Evolutionary conservation across 2,888 invertebrate genomes (phyloP), one percentile per base, ranked within the genome.

Genomic region (Falcaria lacertinaria): DNA sequence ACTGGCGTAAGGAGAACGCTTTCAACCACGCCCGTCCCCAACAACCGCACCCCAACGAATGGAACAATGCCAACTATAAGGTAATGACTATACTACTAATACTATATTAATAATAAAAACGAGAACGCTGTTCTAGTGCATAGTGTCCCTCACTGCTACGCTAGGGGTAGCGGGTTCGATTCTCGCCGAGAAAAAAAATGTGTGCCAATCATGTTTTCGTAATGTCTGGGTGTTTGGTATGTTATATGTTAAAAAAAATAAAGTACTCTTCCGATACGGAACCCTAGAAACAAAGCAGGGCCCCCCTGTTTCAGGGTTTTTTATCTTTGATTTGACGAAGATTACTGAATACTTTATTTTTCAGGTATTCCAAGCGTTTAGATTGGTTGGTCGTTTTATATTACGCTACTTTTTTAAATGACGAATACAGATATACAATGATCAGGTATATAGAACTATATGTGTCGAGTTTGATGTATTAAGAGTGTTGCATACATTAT

Each of bases 1-100:
- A 83, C 48, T 84, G 89, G 87, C 78, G 84, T 34, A 74, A 69
- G 6, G 84, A 85, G 45, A 54, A 53, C 33, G 62, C 48, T 1
- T 45, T 57, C 11, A 55, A 51, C 48, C 62, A 51, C 33, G 47
- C 17, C 1, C 53, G 56, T 2, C 57, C 58, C 8, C 68, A 65
- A 1, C 74, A 60, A 15, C 65, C 58, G 1, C 65, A 48, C 3
- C 64, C 56, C 25, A 64, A 56, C 28, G 81, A 84, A 15, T 82
- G 83, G 82, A 69, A 60, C 11, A 80, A 77, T 43, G 66, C 47
- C 25, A 66, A 63, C 2, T 76, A 59, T 16, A 80, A 77, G 73
- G 76, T 80, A 51, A 37, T 11, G 1, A 3, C 2, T 19, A 44
- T 28, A 48, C 1, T 13, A 34, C 15, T 48, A 34, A 34, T 19